Evolutionary conservation across 2,113 vertebrate genomes (phyloP).

Genomic region (human (Homo sapiens)): GRCh38 chr21:39023001-39023500

Average conservation of each 20-base stretch:
- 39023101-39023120: neutral
- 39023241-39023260: neutral
- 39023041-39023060: neutral
- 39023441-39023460: neutral
- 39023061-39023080: neutral
- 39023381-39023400: rapidly evolving
- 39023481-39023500: rapidly evolving
- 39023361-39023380: rapidly evolving
- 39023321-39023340: rapidly evolving
- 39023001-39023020: neutral
- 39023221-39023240: neutral
- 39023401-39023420: rapidly evolving
- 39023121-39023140: too few relatives aligned
- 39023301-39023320: rapidly evolving
- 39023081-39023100: too few relatives aligned
- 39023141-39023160: rapidly evolving
- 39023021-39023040: neutral
- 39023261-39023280: too few relatives aligned
- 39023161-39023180: neutral
- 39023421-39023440: neutral
- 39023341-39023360: neutral
- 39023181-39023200: neutral
- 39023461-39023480: neutral
- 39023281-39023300: rapidly evolving
- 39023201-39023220: too few relatives aligned